Conservation (phyloP, 2,797 vertebrate genomes). For the Micromesistius poutassou region DNA sequence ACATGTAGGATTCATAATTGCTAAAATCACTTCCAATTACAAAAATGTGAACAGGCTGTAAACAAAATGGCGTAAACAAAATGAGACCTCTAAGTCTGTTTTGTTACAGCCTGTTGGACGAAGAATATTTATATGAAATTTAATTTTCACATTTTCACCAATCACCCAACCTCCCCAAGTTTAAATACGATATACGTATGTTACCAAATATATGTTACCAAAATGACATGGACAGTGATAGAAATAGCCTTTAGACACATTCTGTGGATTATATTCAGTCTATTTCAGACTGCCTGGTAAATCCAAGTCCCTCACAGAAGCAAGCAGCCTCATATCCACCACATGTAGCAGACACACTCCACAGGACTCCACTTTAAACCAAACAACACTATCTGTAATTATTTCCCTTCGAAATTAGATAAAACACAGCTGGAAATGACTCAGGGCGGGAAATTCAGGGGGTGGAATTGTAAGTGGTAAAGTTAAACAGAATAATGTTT, state of each 20-base stretch:
- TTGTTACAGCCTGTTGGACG: too few relatives aligned
- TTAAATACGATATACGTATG: not conserved
- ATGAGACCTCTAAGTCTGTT: too few relatives aligned
- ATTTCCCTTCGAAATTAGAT: not conserved
- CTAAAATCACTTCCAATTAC: not conserved
- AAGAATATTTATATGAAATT: too few relatives aligned
- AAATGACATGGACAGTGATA: not conserved
- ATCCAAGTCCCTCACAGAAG: not conserved
- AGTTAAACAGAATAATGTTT: not conserved
- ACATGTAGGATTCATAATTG: not conserved
- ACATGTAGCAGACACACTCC: not conserved
- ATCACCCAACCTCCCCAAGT: not conserved
- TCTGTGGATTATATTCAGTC: not conserved
- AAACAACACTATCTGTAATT: slow-evolving; percentile 1
- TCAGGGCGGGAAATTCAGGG: too few relatives aligned
- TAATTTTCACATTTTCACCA: too few relatives aligned
- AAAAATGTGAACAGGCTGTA: not conserved
- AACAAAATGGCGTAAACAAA: too few relatives aligned
- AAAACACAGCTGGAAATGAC: not conserved
- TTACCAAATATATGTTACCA: not conserved
- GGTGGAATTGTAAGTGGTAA: not conserved
- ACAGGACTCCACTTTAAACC: not conserved
- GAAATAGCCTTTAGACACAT: not conserved
- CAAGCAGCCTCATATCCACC: not conserved
- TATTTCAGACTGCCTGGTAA: not conserved